Evolutionary conservation across 2,113 vertebrate species (phyloP).

Genomic region (Macrotis lagotis): DNA sequence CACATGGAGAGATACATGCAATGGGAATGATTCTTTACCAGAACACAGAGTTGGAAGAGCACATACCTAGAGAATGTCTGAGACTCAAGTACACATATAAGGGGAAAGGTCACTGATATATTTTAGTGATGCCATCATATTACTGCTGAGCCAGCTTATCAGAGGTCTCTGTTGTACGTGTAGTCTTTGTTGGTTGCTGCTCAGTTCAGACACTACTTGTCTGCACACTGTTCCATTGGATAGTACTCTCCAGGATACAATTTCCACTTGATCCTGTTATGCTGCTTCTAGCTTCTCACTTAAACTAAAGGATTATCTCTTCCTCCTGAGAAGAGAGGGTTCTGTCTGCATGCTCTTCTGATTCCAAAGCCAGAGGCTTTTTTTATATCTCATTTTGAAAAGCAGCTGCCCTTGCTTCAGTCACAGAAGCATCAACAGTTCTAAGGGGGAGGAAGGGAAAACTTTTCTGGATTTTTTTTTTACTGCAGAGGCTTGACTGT

Average conservation of each 20-base stretch:
- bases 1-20: not conserved
- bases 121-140: not conserved
- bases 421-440: not conserved
- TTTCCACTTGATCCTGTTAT: not conserved
- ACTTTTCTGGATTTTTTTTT: not conserved
- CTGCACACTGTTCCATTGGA: not conserved
- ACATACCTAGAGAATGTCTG: not conserved
- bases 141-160: not conserved
- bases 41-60: not conserved
- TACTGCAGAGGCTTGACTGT: not conserved
- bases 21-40: not conserved
- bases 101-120: not conserved
- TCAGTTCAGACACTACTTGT: not conserved
- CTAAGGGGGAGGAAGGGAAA: not conserved
- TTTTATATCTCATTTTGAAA: not conserved
- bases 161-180: not conserved
- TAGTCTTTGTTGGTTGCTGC: not conserved
- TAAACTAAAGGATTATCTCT: not conserved
- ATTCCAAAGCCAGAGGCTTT: not conserved
- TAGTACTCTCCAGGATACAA: not conserved
- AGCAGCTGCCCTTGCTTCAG: not conserved
- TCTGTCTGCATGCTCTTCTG: not conserved
- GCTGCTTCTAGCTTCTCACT: not conserved
- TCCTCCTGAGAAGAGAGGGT: not conserved
- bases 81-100: not conserved